Evolutionary conservation across 2,888 invertebrate species (phyloP), one percentile per base, ranked within the genome.

Genomic region (Unio delphinus): DNA sequence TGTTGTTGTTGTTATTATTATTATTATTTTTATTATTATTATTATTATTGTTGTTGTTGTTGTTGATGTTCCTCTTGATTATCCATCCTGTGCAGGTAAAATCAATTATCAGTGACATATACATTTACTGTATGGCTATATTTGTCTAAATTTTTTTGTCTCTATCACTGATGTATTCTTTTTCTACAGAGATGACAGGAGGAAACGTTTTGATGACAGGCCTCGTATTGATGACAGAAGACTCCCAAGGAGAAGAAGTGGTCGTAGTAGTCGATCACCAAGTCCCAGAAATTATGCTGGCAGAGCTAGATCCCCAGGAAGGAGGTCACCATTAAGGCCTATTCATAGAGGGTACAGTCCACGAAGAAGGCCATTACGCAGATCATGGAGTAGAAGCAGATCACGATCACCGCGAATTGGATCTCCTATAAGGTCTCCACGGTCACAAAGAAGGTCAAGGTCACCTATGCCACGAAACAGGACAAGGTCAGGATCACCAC

Each of bases 281-380:
- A 75, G 75, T 68, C 78, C 78, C 17, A 68, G 77, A 61, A 65
- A 74, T 65, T 59, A 34, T 34, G 61, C 62, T 57, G 73, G 72
- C 3, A 69, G 80, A 64, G 34, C 60, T 23, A 74, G 82, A 64
- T 75, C 75, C n/a, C 78, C 80, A 23, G 67, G 84, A 63, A 64
- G 77, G 64, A 68, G 78, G 34, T 77, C 78, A 55, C 78, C 78
- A 55, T 74, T 72, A 23, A 67, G 78, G 57, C 73, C 75, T 23
- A 45, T 73, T 23, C 68, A 69, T 28, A 65, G 74, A 55, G 74
- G 90, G 89, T 76, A 77, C 34, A 80, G 82, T 60, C 82, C 82
- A 63, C 89, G 91, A 74, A 90, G 91, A 80, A 70, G 82, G 59
- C 79, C 80, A 20, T 61, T 75, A n/a, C 75, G 72, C 0, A 68